Base-by-base conservation (phyloP, 2,113 vertebrate genomes). In the Phrynocephalus versicolor region DNA sequence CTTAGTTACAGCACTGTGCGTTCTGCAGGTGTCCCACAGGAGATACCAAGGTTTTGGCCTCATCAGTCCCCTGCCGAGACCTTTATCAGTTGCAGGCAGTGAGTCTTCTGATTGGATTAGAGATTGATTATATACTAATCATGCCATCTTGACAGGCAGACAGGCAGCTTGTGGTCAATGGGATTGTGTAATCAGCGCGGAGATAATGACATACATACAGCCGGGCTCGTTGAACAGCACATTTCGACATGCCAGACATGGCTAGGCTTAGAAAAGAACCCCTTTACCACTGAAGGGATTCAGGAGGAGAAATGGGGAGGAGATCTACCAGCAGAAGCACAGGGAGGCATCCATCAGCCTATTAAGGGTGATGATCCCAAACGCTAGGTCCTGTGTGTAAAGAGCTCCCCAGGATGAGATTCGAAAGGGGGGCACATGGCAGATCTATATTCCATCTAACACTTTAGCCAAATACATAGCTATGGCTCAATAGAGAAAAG, bases 51-150 rank as follows among this genome's bases (percentile, higher is more conserved):
- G 92, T 94, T 95, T 82, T 79, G 92, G 93, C 94, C 92, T 95
- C 96, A 96, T 96, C 95, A 97, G 95, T 95, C 93, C 92, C 96
- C 96, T 94, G 92, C 95, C 25, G 94, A 95, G 97, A 95, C 94
- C 92, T 96, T 95, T 96, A 96, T 97, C 97, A 95, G 91, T 96
- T 93, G 92, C 92, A 95, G 91, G 72, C 95, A 96, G 95, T 78
- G 91, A 91, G 92, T 88, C 92, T 96, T 95, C 95, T 96, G 97
- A 97, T 97, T 97, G 97, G 97, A 96, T 97, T 96, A 96, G 89
- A 96, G 95, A 97, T 95, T 97, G 96, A 97, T 97, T 96, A 95
- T 93, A 91, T 93, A 89, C 94, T 92, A 96, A 97, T 97, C 96
- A 96, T 84, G 92, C 81, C 79, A 93, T 89, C 89, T 91, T 95